Evolutionary conservation across 2,888 invertebrate genomes (phyloP).

Genomic region (Furcula furcula): DNA sequence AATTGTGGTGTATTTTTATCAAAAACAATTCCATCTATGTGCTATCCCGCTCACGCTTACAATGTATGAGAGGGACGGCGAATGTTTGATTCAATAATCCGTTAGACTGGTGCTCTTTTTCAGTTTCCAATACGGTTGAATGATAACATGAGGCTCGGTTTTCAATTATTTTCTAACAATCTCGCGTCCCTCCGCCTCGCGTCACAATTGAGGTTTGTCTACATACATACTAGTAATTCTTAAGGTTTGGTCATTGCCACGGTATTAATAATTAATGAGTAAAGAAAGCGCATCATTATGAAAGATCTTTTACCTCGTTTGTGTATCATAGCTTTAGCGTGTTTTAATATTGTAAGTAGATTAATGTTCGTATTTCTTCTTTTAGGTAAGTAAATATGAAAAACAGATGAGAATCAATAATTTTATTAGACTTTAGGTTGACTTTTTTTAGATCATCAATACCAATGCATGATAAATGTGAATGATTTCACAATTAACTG

Average conservation of each 20-base stretch:
- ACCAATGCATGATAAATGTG: too few species aligned
- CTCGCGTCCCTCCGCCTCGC: slow-evolving; percentile 46
- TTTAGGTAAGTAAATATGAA: slow-evolving; percentile 4
- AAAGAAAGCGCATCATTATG: not conserved
- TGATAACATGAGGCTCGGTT: slow-evolving; percentile 49
- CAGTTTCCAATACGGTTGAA: slow-evolving; percentile 29
- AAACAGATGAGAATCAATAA: slow-evolving; percentile 8
- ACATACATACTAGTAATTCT: not conserved
- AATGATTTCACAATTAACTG: too few species aligned
- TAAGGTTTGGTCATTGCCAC: slow-evolving; percentile 31
- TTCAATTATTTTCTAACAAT: slow-evolving; percentile 56
- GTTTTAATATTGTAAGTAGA: too few species aligned
- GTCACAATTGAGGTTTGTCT: slow-evolving; percentile 35
- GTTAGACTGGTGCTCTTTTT: slow-evolving; percentile 37
- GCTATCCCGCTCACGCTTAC: slow-evolving; percentile 26
- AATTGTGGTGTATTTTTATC: slow-evolving; percentile 27
- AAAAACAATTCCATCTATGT: slow-evolving; percentile 25
- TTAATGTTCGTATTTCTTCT: too few species aligned
- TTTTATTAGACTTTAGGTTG: slow-evolving; percentile 17
- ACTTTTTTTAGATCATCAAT: too few species aligned
- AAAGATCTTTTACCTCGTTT: too few species aligned
- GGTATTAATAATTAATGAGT: not conserved
- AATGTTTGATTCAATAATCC: slow-evolving; percentile 44
- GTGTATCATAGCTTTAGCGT: too few species aligned
- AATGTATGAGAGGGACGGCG: slow-evolving; percentile 31